Evolutionary conservation across 2,113 vertebrate species (phyloP).

Genomic region (Aptenodytes patagonicus): DNA sequence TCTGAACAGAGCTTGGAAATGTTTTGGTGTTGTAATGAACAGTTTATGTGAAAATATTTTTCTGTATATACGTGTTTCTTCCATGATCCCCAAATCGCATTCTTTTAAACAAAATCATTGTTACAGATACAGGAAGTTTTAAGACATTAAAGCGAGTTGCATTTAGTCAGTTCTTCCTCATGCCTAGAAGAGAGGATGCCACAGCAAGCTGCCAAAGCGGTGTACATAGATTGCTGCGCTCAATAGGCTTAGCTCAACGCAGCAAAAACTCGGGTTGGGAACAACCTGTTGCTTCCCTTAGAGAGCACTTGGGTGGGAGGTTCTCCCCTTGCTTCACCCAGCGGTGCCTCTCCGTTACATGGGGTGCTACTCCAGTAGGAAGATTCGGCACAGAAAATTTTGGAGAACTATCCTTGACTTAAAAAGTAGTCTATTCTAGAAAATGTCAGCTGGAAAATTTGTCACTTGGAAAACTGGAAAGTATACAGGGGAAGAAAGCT

Average conservation of each 20-base stretch:
- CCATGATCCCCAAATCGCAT: neutral
- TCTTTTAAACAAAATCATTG: neutral
- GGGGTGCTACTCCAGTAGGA: neutral
- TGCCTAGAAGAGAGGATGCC: neutral
- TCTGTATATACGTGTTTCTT: neutral
- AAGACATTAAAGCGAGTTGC: neutral
- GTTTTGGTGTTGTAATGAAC: neutral
- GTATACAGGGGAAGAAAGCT: neutral
- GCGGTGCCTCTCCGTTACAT: fast-evolving
- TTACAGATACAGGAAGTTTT: neutral
- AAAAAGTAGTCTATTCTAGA: neutral
- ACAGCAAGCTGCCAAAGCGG: neutral
- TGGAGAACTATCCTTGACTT: neutral
- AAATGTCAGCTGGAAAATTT: neutral
- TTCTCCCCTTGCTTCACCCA: neutral
- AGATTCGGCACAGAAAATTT: neutral
- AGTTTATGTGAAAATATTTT: neutral
- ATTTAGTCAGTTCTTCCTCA: neutral
- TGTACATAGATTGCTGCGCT: neutral
- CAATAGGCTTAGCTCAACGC: neutral
- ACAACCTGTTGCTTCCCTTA: neutral
- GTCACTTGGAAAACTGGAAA: neutral
- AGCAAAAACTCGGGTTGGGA: neutral
- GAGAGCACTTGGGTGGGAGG: neutral
- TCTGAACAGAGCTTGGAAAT: neutral